Evolutionary conservation across 1,140 invertebrate species (phyloP).

Genomic region (Euura lappo): DNA sequence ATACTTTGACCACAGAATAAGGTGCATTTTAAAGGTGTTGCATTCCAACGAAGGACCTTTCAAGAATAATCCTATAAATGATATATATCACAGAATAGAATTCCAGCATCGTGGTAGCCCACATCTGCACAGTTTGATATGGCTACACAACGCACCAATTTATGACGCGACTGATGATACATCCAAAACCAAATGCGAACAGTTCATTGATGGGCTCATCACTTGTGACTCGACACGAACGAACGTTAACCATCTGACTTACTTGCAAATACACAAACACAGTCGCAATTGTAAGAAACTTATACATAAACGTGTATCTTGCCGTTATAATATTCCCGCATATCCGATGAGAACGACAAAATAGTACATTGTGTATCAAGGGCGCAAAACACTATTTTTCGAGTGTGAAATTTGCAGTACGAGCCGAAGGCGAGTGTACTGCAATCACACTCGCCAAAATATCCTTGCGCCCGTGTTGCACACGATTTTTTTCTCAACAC

Average conservation of each 20-base stretch:
- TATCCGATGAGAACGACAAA: too few species aligned
- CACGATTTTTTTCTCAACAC: too few species aligned
- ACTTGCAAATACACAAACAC: neutral
- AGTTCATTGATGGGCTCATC: constrained; percentile 22
- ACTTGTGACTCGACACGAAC: constrained; percentile 15
- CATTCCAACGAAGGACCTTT: constrained; percentile 25
- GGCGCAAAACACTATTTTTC: too few species aligned
- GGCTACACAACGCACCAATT: constrained; percentile 33
- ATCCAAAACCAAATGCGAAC: constrained; percentile 24
- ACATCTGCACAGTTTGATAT: constrained; percentile 40
- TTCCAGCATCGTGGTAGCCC: constrained; percentile 56
- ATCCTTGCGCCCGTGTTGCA: too few species aligned
- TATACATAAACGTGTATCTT: neutral
- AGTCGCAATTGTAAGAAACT: constrained; percentile 4
- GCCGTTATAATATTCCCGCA: too few species aligned
- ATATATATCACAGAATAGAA: constrained; percentile 49
- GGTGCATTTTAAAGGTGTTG: constrained; percentile 20
- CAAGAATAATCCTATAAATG: constrained; percentile 9
- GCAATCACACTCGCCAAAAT: too few species aligned
- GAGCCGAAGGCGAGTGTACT: too few species aligned
- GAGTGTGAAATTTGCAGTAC: too few species aligned
- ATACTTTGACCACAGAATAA: constrained; percentile 26
- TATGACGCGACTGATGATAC: constrained; percentile 28
- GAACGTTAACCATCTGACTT: constrained; percentile 14
- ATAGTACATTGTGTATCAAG: too few species aligned